Evolutionary conservation across 53 echinoderm and acorn worm species (phyloP).

Genomic region (Zoroaster sp.): DNA sequence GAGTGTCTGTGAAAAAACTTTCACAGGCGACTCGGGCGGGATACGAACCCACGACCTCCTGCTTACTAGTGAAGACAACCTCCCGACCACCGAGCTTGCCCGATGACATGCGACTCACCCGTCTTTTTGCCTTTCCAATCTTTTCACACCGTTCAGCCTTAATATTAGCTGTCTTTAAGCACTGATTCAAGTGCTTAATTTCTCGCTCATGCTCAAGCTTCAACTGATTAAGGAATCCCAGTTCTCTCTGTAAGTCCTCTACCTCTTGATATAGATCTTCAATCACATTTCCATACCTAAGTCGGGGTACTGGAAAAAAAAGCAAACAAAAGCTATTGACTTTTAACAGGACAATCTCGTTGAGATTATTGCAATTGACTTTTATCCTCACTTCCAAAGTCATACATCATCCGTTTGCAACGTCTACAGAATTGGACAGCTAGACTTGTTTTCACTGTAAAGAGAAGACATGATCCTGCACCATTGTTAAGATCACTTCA

Average conservation of each 20-base stretch:
- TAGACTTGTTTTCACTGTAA: too few relatives aligned
- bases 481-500: too few relatives aligned
- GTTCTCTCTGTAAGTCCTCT: slow-evolving; percentile 10
- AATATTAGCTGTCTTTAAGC: not conserved
- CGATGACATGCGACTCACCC: slow-evolving; percentile 1
- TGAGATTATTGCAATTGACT: not conserved
- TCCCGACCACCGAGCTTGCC: too few relatives aligned
- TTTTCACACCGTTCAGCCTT: slow-evolving; percentile 7
- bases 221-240: slow-evolving; percentile 8
- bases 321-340: not conserved
- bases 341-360: not conserved
- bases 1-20: too few relatives aligned
- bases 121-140: not conserved
- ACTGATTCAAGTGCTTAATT: slow-evolving; percentile 1
- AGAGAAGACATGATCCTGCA: too few relatives aligned
- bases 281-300: not conserved
- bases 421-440: not conserved
- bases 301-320: not conserved
- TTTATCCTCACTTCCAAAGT: not conserved
- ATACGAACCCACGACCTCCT: too few relatives aligned
- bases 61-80: too few relatives aligned
- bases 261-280: not conserved
- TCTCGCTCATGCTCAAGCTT: not conserved
- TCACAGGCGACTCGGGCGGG: too few relatives aligned
- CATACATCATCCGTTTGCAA: not conserved